Conservation (phyloP, 2,797 vertebrate species). For the Gymnothorax javanicus region DNA sequence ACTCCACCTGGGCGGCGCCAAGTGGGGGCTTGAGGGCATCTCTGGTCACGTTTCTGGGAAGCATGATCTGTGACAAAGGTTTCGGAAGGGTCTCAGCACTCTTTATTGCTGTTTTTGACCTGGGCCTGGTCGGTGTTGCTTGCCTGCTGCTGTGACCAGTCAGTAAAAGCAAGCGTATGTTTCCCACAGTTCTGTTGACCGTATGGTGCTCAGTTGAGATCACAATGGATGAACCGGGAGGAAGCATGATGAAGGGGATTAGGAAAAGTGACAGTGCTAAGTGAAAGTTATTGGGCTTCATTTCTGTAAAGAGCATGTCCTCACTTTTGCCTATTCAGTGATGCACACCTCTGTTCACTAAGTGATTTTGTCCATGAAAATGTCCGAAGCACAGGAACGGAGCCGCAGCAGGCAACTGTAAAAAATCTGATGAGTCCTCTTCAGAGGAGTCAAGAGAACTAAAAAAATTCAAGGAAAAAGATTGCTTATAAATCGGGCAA, state of each 20-base stretch:
- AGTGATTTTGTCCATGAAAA: conserved; percentile 7
- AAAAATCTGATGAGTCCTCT: conserved; percentile 8
- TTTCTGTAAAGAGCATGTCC: conserved; percentile 20
- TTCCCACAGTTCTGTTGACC: conserved; percentile 47
- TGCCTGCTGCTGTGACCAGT: conserved; percentile 57
- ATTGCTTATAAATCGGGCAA: neutral
- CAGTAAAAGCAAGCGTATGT: conserved; percentile 58
- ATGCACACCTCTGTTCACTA: conserved; percentile 18
- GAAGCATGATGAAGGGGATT: conserved; percentile 10
- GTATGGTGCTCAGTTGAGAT: conserved; percentile 14
- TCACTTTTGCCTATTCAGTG: conserved; percentile 19
- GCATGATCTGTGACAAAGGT: conserved; percentile 80
- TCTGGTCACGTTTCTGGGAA: conserved; percentile 71
- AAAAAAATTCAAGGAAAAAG: conserved; percentile 13
- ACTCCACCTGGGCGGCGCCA: conserved; percentile 69
- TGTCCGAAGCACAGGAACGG: conserved; percentile 3
- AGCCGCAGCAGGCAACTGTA: conserved; percentile 10
- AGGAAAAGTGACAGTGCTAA: conserved; percentile 21
- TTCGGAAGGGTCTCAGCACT: conserved; percentile 67
- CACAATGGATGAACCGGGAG: conserved; percentile 15
- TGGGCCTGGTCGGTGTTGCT: conserved; percentile 46
- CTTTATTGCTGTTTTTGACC: conserved; percentile 47
- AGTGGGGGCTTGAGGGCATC: conserved; percentile 73
- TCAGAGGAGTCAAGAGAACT: neutral
- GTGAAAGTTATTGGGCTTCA: conserved; percentile 15